phyloP scores from a whole-genome alignment of 2,113 vertebrate genomes.

The Poeciliopsis turrubarensis region DNA sequence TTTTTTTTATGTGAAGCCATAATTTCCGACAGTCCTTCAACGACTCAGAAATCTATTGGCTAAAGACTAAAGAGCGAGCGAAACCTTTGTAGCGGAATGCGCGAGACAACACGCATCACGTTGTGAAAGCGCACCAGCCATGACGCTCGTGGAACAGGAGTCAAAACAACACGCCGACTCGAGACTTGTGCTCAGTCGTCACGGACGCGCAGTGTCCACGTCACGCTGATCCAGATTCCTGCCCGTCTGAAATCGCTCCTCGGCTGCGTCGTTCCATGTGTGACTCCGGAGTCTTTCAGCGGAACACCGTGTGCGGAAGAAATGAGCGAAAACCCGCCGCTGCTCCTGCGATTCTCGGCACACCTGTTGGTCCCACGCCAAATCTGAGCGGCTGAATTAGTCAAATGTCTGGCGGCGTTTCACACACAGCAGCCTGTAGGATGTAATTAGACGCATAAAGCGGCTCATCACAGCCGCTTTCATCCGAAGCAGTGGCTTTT shows the following conservation, averaged over 20 bases:
- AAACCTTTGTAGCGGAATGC: constrained; percentile 47
- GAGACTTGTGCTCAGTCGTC: fast-evolving
- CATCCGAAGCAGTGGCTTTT: not conserved
- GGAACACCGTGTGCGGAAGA: constrained; percentile 70
- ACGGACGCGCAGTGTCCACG: not conserved
- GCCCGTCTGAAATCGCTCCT: constrained; percentile 49
- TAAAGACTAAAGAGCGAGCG: constrained; percentile 9
- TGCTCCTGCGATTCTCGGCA: not conserved
- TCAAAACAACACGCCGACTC: fast-evolving
- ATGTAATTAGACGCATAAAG: constrained; percentile 14
- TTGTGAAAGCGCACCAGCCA: not conserved
- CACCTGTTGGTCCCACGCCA: not conserved
- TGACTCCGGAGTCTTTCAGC: constrained; percentile 56
- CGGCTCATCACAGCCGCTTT: constrained; percentile 11
- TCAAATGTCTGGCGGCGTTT: constrained; percentile 23
- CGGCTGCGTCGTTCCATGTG: constrained; percentile 68
- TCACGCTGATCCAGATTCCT: constrained; percentile 39
- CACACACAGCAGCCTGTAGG: not conserved
- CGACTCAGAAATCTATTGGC: constrained; percentile 52
- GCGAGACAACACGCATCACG: constrained; percentile 6
- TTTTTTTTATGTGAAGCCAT: not conserved
- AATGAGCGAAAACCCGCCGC: constrained; percentile 28
- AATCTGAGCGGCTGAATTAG: constrained; percentile 25
- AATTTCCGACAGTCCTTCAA: constrained; percentile 30
- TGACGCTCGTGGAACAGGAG: not conserved